Evolutionary conservation across 2,113 vertebrate genomes (phyloP).

Genomic region (Brachypteracias leptosomus): DNA sequence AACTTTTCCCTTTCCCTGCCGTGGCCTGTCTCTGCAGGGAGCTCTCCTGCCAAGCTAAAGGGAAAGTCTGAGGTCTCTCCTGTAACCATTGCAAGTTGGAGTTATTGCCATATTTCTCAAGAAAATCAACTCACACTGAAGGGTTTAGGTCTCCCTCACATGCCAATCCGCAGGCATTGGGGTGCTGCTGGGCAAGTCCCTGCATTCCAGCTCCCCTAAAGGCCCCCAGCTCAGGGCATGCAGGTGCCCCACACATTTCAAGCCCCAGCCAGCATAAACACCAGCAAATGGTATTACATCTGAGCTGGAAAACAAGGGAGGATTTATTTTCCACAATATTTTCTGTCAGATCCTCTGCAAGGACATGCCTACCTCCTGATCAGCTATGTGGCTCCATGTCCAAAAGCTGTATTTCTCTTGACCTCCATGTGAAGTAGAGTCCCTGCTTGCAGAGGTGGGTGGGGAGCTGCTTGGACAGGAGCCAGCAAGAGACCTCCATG

Average conservation of each 20-base stretch:
- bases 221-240: background rate
- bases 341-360: background rate
- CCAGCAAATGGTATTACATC: background rate
- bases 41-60: background rate
- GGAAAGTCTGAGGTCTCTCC: background rate
- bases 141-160: background rate
- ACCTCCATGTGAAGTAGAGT: background rate
- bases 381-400: background rate
- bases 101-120: background rate
- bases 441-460: background rate
- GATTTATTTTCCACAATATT: background rate
- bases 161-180: background rate
- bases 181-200: background rate
- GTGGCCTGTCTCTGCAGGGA: background rate
- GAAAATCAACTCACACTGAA: background rate
- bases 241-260: background rate
- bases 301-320: background rate
- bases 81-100: rapidly evolving
- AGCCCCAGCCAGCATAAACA: background rate
- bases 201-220: background rate
- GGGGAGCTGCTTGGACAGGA: background rate
- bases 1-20: background rate
- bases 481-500: background rate
- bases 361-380: background rate
- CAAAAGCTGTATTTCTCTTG: background rate